A percentile compares a stretch with the other conserved stretches of the same genome.
Evolutionary conservation across 2,113 vertebrate genomes (phyloP).

Genomic region (Poeciliopsis turrubarensis): DNA sequence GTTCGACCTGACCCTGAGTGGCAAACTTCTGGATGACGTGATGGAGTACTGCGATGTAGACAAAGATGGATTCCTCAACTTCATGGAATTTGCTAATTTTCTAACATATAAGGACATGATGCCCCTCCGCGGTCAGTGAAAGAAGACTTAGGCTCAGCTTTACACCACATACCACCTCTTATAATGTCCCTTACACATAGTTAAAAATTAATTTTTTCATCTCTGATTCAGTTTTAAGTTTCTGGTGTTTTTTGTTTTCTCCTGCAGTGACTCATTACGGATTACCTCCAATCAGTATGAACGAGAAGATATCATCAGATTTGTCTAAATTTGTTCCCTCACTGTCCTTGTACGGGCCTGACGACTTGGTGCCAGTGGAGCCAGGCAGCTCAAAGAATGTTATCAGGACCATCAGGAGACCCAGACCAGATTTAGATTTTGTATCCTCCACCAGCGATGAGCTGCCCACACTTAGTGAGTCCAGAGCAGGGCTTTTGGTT

Average conservation of each 20-base stretch:
- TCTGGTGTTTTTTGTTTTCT: not conserved
- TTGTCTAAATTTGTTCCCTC: not conserved
- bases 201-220: not conserved
- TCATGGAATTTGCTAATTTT: slow-evolving; percentile 87
- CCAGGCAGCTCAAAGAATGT: slow-evolving; percentile 72
- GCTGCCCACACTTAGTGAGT: slow-evolving; percentile 74
- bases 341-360: slow-evolving; percentile 62
- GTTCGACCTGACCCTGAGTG: slow-evolving; percentile 79
- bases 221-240: not conserved
- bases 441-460: slow-evolving; percentile 76
- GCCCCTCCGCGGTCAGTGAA: slow-evolving; percentile 61
- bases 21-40: slow-evolving; percentile 80
- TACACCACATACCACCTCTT: not conserved
- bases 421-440: slow-evolving; percentile 54
- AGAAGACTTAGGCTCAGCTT: not conserved
- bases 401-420: slow-evolving; percentile 67
- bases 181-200: not conserved
- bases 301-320: slow-evolving; percentile 9
- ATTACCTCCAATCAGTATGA: slow-evolving; percentile 34
- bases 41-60: slow-evolving; percentile 87
- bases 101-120: slow-evolving; percentile 90
- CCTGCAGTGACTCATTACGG: slow-evolving; percentile 39
- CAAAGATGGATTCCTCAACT: slow-evolving; percentile 84
- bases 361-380: slow-evolving; percentile 77
- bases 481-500: not conserved